These are phyloP conservation scores for Physeter macrocephalus DNA, from an alignment of 2,113 vertebrate genomes.

Conservation along the genomic window DNA sequence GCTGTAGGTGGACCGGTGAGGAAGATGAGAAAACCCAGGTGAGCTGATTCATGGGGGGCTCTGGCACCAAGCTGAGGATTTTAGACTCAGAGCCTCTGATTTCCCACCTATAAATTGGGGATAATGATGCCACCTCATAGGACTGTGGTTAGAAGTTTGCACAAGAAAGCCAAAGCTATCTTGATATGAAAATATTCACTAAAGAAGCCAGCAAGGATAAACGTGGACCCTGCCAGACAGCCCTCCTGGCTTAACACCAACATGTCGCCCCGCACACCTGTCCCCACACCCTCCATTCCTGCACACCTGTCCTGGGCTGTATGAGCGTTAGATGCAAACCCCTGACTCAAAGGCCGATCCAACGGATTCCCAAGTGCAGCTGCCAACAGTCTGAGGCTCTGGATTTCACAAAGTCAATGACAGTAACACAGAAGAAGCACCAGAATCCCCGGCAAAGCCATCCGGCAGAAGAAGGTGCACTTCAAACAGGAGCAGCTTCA, in stretches of 20 bases:
- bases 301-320: background rate
- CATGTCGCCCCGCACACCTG: fast-evolving
- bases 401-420: background rate
- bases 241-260: background rate
- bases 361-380: background rate
- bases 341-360: background rate
- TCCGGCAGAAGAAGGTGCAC: background rate
- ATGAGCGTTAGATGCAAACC: background rate
- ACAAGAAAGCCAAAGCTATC: background rate
- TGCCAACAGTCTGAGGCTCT: background rate
- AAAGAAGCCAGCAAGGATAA: background rate
- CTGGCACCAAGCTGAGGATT: background rate
- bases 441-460: background rate
- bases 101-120: background rate
- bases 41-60: background rate
- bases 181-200: background rate
- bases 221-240: background rate
- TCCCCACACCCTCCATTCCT: background rate
- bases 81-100: background rate
- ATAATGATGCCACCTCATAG: background rate
- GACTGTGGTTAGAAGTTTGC: background rate
- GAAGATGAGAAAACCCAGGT: background rate
- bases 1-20: background rate
- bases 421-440: background rate
- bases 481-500: background rate